Conservation (phyloP, 2,113 vertebrate genomes). For the Elaphurus davidianus region DNA sequence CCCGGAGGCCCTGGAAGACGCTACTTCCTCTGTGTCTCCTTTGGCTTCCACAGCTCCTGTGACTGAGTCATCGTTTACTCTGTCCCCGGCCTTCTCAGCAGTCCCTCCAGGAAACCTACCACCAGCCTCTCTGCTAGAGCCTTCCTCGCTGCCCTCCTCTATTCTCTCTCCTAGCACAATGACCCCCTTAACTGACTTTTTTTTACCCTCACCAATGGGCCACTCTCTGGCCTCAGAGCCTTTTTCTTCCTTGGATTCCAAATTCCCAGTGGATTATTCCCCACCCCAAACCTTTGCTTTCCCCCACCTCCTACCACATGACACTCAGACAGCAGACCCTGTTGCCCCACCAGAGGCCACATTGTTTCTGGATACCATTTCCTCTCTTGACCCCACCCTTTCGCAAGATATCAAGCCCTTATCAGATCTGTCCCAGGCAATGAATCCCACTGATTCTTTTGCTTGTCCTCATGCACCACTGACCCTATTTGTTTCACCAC, state of each 20-base stretch:
- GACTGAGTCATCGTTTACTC: background rate
- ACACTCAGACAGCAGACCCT: background rate
- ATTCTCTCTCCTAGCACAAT: background rate
- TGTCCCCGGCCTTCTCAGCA: background rate
- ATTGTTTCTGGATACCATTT: background rate
- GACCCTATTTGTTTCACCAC: background rate
- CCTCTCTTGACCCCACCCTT: background rate
- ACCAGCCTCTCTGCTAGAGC: background rate
- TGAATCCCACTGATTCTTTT: background rate
- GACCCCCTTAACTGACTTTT: background rate
- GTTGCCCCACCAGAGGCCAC: background rate
- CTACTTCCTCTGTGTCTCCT: background rate
- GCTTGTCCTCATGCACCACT: background rate
- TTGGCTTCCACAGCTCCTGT: background rate
- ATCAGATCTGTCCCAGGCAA: background rate
- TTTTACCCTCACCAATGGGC: accelerated
- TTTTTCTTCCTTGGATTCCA: background rate
- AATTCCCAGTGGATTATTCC: background rate
- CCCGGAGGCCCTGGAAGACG: background rate
- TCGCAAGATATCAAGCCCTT: background rate
- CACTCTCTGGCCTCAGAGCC: background rate
- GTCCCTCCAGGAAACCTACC: background rate
- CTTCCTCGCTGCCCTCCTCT: background rate
- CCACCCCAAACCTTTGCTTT: background rate
- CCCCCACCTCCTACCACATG: background rate